Conservation (phyloP, 2,113 vertebrate species). For the Daboia siamensis region DNA sequence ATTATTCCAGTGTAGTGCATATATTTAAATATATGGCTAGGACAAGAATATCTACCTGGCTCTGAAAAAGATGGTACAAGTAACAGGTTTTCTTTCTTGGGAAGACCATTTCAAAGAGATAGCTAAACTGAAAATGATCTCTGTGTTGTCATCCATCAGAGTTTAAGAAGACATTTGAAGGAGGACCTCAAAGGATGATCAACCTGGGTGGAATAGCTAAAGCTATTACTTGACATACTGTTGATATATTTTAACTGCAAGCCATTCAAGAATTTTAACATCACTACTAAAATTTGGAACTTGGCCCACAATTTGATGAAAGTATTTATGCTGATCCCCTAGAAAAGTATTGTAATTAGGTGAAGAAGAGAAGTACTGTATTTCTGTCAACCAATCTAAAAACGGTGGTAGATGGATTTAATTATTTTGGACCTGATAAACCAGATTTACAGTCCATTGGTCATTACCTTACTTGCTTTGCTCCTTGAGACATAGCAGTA, state of each 20-base stretch:
- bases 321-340: not conserved
- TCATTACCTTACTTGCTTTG: not conserved
- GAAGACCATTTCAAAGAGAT: not conserved
- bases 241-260: not conserved
- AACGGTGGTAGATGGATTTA: not conserved
- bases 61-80: not conserved
- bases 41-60: not conserved
- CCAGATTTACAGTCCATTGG: not conserved
- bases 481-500: not conserved
- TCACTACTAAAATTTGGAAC: not conserved
- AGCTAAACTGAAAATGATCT: not conserved
- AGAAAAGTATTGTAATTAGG: not conserved
- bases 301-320: not conserved
- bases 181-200: not conserved
- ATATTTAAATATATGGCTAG: not conserved
- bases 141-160: not conserved
- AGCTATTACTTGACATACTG: not conserved
- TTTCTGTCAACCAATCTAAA: not conserved
- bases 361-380: not conserved
- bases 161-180: not conserved
- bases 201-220: not conserved
- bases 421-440: not conserved
- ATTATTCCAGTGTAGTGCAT: not conserved
- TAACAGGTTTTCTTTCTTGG: not conserved
- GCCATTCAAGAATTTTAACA: not conserved